Evolutionary conservation across 2,888 invertebrate genomes (phyloP).

Genomic region (Polyploca ridens): DNA sequence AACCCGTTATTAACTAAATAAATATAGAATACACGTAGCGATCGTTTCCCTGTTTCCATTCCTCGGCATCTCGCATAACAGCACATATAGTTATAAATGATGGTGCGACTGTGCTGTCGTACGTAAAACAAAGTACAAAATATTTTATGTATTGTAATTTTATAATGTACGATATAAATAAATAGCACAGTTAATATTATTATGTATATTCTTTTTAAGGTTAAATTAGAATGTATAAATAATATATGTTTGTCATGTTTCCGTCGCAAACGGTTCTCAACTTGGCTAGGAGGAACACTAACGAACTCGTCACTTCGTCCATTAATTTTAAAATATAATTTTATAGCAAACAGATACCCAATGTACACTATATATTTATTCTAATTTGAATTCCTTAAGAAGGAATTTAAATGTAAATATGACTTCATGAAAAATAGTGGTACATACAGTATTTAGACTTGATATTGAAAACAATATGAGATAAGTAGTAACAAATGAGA

Average conservation of each 20-base stretch:
- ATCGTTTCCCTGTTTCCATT: conserved; percentile 13
- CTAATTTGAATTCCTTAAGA: conserved; percentile 73
- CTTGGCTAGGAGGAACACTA: conserved; percentile 81
- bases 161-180: conserved; percentile 78
- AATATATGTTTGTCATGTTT: conserved; percentile 77
- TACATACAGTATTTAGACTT: conserved; percentile 70
- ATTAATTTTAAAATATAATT: conserved; percentile 83
- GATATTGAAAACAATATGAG: conserved; percentile 70
- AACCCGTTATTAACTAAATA: conserved; percentile 30
- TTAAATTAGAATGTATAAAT: conserved; percentile 69
- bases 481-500: conserved; percentile 63
- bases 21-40: conserved; percentile 33
- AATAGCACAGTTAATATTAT: conserved; percentile 75
- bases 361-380: conserved; percentile 70
- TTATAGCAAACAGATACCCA: conserved; percentile 76
- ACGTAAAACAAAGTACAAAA: conserved; percentile 83
- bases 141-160: conserved; percentile 83
- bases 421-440: conserved; percentile 68
- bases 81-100: conserved; percentile 61
- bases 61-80: conserved; percentile 54
- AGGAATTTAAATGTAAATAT: conserved; percentile 78
- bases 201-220: conserved; percentile 79
- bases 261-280: conserved; percentile 82
- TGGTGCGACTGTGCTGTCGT: conserved; percentile 74
- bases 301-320: conserved; percentile 84